Evolutionary conservation across 2,888 invertebrate species (phyloP).

Genomic region (Acanthoscelides obtectus): DNA sequence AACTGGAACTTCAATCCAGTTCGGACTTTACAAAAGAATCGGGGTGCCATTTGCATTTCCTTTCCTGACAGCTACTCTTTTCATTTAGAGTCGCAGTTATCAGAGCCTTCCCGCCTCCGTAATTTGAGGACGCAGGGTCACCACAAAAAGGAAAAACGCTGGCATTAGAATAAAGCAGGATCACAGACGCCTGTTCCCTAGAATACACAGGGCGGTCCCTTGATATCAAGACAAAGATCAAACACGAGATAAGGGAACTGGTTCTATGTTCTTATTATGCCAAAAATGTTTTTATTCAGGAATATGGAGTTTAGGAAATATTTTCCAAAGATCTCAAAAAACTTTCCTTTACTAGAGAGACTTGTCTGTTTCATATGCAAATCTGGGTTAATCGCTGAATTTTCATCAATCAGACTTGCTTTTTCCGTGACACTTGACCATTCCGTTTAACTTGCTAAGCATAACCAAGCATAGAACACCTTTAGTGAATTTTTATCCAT

Average conservation of each 20-base stretch:
- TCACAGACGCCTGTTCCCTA: neutral
- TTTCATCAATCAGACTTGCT: too few relatives aligned
- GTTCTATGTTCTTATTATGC: neutral
- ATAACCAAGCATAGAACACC: too few relatives aligned
- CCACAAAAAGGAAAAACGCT: neutral
- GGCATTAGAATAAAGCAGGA: neutral
- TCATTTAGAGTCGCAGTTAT: neutral
- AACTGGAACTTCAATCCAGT: neutral
- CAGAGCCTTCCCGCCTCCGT: neutral
- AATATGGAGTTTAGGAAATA: neutral
- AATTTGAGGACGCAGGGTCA: neutral
- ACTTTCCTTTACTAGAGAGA: too few relatives aligned
- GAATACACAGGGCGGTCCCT: too few relatives aligned
- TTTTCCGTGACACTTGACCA: too few relatives aligned
- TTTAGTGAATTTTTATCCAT: too few relatives aligned
- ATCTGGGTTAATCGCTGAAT: too few relatives aligned
- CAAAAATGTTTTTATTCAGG: neutral
- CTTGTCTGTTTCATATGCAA: too few relatives aligned
- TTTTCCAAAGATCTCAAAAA: too few relatives aligned
- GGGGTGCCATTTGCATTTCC: neutral
- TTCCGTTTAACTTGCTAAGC: too few relatives aligned
- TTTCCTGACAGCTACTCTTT: neutral
- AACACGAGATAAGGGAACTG: too few relatives aligned
- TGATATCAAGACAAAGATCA: too few relatives aligned
- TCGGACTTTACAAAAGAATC: neutral